Conservation (phyloP, 2,888 invertebrate genomes). For the Drosophila picticornis region DNA sequence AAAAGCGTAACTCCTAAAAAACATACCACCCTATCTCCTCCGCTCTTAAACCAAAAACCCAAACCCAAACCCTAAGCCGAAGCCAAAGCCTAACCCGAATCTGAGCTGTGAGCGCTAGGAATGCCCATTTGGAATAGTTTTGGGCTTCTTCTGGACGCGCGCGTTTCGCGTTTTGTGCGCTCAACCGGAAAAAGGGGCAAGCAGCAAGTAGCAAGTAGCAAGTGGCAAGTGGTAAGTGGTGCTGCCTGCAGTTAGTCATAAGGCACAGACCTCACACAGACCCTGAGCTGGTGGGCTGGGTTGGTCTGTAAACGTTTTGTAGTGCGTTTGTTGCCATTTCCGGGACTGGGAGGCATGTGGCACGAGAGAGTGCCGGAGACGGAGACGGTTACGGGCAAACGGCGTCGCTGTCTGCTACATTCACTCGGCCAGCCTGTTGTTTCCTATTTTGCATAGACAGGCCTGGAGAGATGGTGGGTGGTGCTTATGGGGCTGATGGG, state of each 20-base stretch:
- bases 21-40: neutral
- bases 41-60: conserved; percentile 4
- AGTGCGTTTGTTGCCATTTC: conserved; percentile 81
- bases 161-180: conserved; percentile 61
- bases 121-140: conserved; percentile 28
- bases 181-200: conserved; percentile 51
- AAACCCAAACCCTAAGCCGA: neutral
- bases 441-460: conserved; percentile 75
- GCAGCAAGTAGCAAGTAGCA: neutral
- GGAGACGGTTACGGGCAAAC: conserved; percentile 22
- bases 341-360: conserved; percentile 52
- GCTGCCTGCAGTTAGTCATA: conserved; percentile 76
- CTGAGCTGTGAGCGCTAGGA: conserved; percentile 3
- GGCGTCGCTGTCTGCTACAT: conserved; percentile 49
- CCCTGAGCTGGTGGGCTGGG: neutral
- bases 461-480: neutral
- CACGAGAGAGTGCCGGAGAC: conserved; percentile 4
- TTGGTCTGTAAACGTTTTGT: conserved; percentile 64
- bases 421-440: conserved; percentile 39
- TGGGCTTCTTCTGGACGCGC: conserved; percentile 11
- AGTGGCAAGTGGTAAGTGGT: conserved; percentile 8
- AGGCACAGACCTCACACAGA: conserved; percentile 31
- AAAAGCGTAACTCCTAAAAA: conserved; percentile 10
- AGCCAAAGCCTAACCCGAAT: neutral
- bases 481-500: conserved; percentile 5